These are phyloP conservation scores for Sphaerodactylus townsendi DNA, from an alignment of 2,113 vertebrate genomes.

Conservation along the genomic window DNA sequence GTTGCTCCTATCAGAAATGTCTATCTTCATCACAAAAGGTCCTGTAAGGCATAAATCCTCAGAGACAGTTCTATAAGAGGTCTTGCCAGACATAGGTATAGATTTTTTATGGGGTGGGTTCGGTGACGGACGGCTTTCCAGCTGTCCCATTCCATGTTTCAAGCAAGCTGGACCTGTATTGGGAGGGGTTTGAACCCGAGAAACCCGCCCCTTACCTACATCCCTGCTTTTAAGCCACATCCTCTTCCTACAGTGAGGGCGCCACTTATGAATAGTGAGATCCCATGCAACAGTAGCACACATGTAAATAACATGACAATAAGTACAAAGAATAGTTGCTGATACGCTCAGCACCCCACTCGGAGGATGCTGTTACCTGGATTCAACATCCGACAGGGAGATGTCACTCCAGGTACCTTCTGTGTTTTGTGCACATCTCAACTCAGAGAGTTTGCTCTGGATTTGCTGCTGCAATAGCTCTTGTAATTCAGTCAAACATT, in stretches of 20 bases:
- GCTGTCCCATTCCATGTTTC: too few relatives aligned
- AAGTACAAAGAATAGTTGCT: too few relatives aligned
- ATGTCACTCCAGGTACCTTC: constrained; percentile 68
- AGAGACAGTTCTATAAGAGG: background rate
- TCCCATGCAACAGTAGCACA: background rate
- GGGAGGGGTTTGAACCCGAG: too few relatives aligned
- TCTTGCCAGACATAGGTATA: too few relatives aligned
- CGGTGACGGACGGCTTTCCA: too few relatives aligned
- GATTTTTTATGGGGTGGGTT: too few relatives aligned
- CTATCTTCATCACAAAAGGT: background rate
- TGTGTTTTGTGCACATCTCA: constrained; percentile 62
- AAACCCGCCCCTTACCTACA: too few relatives aligned
- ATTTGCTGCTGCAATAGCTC: constrained; percentile 68
- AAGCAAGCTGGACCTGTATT: too few relatives aligned
- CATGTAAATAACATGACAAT: too few relatives aligned
- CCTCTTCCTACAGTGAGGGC: background rate
- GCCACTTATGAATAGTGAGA: background rate
- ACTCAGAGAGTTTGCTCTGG: constrained; percentile 65
- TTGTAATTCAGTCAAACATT: constrained; percentile 74
- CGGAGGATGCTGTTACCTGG: constrained; percentile 75
- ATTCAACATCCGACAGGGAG: constrained; percentile 86
- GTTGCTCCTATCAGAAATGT: too few relatives aligned
- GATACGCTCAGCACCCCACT: background rate
- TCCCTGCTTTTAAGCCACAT: background rate
- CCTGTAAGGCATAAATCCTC: background rate